phyloP scores from a whole-genome alignment of 2,797 vertebrate species.

The Acipenser transmontanus region DNA sequence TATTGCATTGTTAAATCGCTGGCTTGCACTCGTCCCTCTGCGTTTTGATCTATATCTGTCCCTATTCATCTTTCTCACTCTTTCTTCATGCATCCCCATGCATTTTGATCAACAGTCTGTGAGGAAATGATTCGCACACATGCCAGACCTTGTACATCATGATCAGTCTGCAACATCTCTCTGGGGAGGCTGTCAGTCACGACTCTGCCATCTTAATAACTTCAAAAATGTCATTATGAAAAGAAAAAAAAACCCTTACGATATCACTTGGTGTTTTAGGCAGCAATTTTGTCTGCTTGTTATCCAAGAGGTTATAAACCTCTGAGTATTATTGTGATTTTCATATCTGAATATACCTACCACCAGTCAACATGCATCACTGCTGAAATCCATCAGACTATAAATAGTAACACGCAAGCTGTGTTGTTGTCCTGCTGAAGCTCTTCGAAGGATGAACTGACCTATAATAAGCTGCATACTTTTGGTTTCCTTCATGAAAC shows the following conservation, averaged over 20 bases:
- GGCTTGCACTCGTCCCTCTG: too few relatives aligned
- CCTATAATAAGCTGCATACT: conserved; percentile 25
- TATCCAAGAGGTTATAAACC: neutral
- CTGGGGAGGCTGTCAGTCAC: conserved; percentile 26
- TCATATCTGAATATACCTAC: neutral
- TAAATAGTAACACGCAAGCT: neutral
- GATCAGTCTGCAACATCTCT: conserved; percentile 16
- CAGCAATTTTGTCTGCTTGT: neutral
- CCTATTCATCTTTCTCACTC: too few relatives aligned
- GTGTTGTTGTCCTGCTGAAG: conserved; percentile 17
- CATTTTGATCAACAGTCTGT: conserved; percentile 25
- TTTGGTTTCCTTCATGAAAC: too few relatives aligned
- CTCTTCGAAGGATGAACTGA: conserved; percentile 34
- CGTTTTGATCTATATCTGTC: too few relatives aligned
- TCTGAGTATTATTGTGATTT: neutral
- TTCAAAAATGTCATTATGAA: neutral
- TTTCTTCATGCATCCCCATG: neutral
- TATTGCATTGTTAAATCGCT: too few relatives aligned
- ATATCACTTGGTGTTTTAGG: neutral
- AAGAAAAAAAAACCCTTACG: neutral
- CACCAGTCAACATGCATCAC: neutral
- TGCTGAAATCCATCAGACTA: neutral
- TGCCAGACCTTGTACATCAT: conserved; percentile 23
- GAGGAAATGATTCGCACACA: conserved; percentile 8
- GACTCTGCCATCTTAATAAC: conserved; percentile 13